A percentile compares a stretch with the other conserved stretches of the same genome.
phyloP scores from a whole-genome alignment of 2,113 vertebrate genomes.

The Puffinus mauretanicus region DNA sequence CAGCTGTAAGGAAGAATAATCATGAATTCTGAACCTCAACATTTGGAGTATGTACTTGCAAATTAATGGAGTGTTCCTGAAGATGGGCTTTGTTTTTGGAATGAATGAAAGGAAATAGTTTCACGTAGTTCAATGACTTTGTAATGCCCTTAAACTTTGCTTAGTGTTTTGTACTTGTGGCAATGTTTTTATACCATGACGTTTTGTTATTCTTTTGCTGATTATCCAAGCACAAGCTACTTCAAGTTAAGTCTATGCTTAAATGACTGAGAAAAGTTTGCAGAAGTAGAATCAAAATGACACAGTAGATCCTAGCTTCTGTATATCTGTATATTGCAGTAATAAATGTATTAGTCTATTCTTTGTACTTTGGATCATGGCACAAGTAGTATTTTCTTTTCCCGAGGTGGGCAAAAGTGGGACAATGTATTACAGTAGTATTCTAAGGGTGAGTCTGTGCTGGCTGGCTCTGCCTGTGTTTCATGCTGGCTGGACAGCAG shows the following conservation, averaged over 20 bases:
- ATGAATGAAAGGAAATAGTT: neutral
- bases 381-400: neutral
- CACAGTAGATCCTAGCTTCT: neutral
- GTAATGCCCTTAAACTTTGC: neutral
- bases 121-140: neutral
- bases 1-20: neutral
- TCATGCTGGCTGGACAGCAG: neutral
- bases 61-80: neutral
- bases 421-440: neutral
- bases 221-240: neutral
- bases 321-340: neutral
- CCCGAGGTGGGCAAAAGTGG: neutral
- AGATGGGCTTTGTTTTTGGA: neutral
- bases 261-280: neutral
- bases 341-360: neutral
- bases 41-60: neutral
- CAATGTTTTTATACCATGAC: neutral
- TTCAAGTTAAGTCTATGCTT: neutral
- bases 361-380: neutral
- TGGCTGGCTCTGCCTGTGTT: neutral
- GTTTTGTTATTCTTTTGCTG: neutral
- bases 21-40: neutral
- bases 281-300: neutral
- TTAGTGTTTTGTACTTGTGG: neutral
- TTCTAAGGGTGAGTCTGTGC: neutral